Evolutionary conservation across 2,888 invertebrate genomes (phyloP), one percentile per base, ranked within the genome.

Genomic region (Tiphia femorata): DNA sequence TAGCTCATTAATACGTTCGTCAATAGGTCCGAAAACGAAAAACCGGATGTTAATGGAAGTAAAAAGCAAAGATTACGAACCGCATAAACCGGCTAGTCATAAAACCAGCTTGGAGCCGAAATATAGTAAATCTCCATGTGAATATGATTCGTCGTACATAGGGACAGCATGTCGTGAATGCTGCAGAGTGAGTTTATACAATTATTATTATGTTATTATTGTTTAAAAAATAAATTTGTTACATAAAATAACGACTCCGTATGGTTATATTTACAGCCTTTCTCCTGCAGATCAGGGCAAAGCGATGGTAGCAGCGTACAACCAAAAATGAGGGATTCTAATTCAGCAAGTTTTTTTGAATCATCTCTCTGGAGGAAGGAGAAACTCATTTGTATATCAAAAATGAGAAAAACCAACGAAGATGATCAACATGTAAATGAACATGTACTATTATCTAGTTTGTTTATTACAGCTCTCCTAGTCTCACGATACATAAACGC

Each of bases 51-150:
- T 72, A 6, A 50, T 38, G 7, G 33, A 70, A 30, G 54, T 51
- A 0, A 64, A 59, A 21, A 74, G 71, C 47, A 67, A 63, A 48
- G 66, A 71, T 46, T 79, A 74, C 47, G 67, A 76, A 56, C 73
- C 76, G 1, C 72, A 78, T 54, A 80, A 80, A 47, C 79, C 79
- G 5, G 80, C 79, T 12, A 78, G 75, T 58, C 79, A 80, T 43
- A 74, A 72, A 58, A 79, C 73, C 0, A 67, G 71, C 47, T 51
- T 79, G 1, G 73, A 78, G 43, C 75, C 72, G 3, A 77, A 66
- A 50, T 53, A 33, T 8, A 65, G 44, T 29, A 77, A 69, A 52
- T 78, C 72, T n/a, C 49, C 61, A 0, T 55, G 55, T n/a, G 65
- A 71, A 17, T 77, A 63, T 27, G 62, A 74, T 52, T 50, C 71